Evolutionary conservation across 2,797 vertebrate genomes (phyloP), one percentile per base, ranked within the genome.

Genomic region (Anguilla obscura): DNA sequence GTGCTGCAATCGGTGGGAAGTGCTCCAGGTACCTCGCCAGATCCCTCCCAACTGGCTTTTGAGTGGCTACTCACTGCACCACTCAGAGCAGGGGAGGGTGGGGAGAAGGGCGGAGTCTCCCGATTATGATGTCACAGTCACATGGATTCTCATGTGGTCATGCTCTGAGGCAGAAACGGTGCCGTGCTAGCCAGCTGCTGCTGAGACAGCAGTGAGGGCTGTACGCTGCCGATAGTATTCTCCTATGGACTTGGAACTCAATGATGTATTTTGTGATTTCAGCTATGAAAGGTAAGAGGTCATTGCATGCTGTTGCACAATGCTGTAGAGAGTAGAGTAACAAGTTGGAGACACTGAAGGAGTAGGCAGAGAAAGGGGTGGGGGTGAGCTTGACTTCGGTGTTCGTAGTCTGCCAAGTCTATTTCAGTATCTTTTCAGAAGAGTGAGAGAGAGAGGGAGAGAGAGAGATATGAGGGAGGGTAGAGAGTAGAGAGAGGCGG

Each of bases 231-330:
- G 79, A 54, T 79, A 89, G 90, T 76, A 86, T 14, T 50, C 24
- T 90, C 89, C n/a, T 87, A 90, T 88, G 88, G 93, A 91, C 92
- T 91, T 90, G 93, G 92, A 94, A 88, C 92, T 89, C 90, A 96
- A 97, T 93, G 94, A 97, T 97, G 97, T 97, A 97, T 95, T 95
- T 97, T 96, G 96, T 97, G 94, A 96, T 97, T 93, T 96, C 97
- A 95, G 97, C 96, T 93, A 98, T 97, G 97, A 98, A 98, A 97
- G 97, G 97, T 97, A 96, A 93, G 96, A 89, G 58, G 52, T 82
- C 54, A 36, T 48, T 76, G 54, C 82, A 66, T 71, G 45, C 71
- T 63, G 85, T 80, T 86, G 40, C 27, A 50, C 66, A 82, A 74
- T 80, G 84, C 50, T 30, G 1, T 87, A 8, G 0, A 58, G 30